Percentiles rank a stretch among this genome's conserved stretches.
phyloP scores from a whole-genome alignment of 2,113 vertebrate genomes.

The Meleagris gallopavo region DNA sequence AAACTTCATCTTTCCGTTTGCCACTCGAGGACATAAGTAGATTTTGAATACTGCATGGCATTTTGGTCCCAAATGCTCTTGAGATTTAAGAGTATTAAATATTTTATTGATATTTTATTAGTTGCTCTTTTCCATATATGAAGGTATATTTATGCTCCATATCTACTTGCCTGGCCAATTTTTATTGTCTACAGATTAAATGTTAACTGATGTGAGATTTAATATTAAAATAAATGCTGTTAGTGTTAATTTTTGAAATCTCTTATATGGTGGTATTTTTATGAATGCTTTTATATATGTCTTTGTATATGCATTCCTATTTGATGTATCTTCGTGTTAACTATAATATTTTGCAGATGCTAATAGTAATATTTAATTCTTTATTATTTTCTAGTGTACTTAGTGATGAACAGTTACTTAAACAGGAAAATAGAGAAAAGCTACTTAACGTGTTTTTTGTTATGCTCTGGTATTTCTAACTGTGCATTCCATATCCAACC shows the following conservation, averaged over 20 bases:
- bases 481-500: not conserved
- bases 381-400: not conserved
- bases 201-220: not conserved
- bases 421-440: not conserved
- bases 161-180: not conserved
- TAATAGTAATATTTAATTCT: not conserved
- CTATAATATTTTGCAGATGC: not conserved
- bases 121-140: not conserved
- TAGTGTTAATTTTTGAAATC: not conserved
- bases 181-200: not conserved
- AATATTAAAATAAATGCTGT: not conserved
- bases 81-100: not conserved
- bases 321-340: not conserved
- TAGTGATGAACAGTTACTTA: not conserved
- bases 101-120: not conserved
- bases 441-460: not conserved
- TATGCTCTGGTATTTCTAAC: not conserved
- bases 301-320: not conserved
- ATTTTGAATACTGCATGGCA: not conserved
- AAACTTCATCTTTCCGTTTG: not conserved
- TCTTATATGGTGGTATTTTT: not conserved
- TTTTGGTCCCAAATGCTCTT: not conserved
- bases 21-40: fast-evolving
- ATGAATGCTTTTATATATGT: not conserved
- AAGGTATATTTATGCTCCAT: not conserved